Evolutionary conservation across 2,888 invertebrate species (phyloP), one percentile per base, ranked within the genome.

Genomic region (Sphaerophoria rueppellii): DNA sequence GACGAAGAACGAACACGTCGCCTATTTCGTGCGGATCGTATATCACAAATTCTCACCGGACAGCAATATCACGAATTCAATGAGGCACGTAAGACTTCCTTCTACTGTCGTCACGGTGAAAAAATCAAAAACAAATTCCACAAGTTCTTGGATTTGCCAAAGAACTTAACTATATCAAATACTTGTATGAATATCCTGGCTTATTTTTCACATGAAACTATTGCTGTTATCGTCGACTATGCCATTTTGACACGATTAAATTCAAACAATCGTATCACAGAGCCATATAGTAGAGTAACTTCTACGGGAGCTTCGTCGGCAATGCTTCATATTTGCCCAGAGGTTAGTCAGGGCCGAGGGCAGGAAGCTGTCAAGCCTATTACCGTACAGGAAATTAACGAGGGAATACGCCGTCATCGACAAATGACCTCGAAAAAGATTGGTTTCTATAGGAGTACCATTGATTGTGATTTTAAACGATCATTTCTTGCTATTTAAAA

Each of bases 191-290:
- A 96, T 89, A 95, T 98, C 4, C 91, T 98, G 83, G 94, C 96
- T 60, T 98, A 97, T 90, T 93, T 98, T 87, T 97, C 97, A 0
- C 97, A 97, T 90, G 98, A 98, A 92, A 97, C 97, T 0, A 96
- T 98, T 6, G 98, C 98, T 0, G 96, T 97, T 90, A 94, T 98
- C 76, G 95, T 97, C 2, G 98, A 98, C 91, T 94, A 95, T 88
- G 95, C 96, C 0, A 94, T 98, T 83, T 90, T 98, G 61, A 95
- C 97, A 1, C 93, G 97, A 57, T 94, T 96, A 88, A 97, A 97
- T 90, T 94, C 94, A 52, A 94, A 93, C 85, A 94, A 94, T 89
- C 94, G 94, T 55, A 91, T 93, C 54, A 94, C 94, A 2, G 96
- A 96, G 90, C 95, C 96, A 0, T 94, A 95, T 74, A 94, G 94